Percentiles rank a stretch among this genome's conserved stretches.
These are phyloP conservation scores for Agapostemon virescens DNA, from an alignment of 2,888 invertebrate genomes.

Conservation along the genomic window DNA sequence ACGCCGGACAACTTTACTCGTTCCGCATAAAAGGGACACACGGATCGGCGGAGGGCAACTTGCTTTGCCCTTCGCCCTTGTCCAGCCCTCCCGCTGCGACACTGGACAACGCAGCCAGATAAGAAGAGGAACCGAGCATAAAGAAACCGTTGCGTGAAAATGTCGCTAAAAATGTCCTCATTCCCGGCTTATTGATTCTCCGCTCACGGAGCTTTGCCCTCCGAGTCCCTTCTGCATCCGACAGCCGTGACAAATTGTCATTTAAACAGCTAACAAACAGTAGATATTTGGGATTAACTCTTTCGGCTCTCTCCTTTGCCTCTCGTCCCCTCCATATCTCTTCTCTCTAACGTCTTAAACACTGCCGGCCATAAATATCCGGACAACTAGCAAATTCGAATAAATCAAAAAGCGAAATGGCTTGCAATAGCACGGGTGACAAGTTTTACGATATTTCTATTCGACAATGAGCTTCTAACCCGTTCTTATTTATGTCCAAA, in stretches of 20 bases:
- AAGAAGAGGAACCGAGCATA: conserved; percentile 22
- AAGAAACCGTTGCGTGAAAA: conserved; percentile 29
- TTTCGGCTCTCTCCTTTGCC: not conserved
- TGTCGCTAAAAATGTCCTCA: conserved; percentile 18
- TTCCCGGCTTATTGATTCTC: conserved; percentile 22
- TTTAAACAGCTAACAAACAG: not conserved
- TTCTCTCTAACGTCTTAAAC: not conserved
- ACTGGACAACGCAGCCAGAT: conserved; percentile 33
- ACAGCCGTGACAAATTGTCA: not conserved
- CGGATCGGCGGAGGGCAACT: conserved; percentile 48
- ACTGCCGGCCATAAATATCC: not conserved
- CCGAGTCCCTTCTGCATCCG: not conserved
- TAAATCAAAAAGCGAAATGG: too few species aligned
- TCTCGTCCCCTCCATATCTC: too few species aligned
- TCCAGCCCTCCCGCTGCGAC: conserved; percentile 41
- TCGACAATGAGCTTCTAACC: too few species aligned
- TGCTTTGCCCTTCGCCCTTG: conserved; percentile 47
- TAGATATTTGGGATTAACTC: not conserved
- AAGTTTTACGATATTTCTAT: not conserved
- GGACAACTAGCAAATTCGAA: too few species aligned
- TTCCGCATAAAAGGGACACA: conserved; percentile 63
- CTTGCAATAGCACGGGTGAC: too few species aligned
- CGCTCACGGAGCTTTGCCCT: not conserved
- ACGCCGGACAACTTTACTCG: conserved; percentile 61
- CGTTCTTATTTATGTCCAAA: too few species aligned